Conservation (phyloP, 2,888 invertebrate genomes). For the Nudaria mundana region DNA sequence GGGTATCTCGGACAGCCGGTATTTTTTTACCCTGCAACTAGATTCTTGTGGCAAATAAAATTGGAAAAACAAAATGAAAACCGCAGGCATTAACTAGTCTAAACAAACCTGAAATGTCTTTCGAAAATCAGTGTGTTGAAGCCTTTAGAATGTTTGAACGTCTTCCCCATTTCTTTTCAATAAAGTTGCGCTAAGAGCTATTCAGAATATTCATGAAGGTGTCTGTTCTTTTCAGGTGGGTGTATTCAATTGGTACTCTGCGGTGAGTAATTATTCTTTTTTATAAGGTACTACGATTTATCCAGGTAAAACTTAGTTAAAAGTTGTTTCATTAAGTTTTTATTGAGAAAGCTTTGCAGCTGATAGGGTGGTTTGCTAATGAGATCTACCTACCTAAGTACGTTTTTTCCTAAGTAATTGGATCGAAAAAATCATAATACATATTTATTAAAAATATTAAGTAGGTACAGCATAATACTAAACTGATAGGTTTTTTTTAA, state of each 20-base stretch:
- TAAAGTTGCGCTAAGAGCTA: slow-evolving; percentile 71
- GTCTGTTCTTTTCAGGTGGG: slow-evolving; percentile 76
- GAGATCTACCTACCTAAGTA: no score
- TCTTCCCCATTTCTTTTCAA: slow-evolving; percentile 61
- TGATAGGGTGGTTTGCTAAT: no score
- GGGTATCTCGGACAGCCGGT: no score
- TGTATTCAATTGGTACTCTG: slow-evolving; percentile 58
- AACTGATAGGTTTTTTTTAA: no score
- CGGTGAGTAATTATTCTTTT: slow-evolving; percentile 50
- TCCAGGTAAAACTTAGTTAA: slow-evolving; percentile 49
- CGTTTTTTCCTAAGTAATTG: no score
- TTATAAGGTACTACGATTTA: slow-evolving; percentile 22
- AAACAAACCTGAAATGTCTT: background rate
- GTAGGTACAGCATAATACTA: no score
- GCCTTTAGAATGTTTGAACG: slow-evolving; percentile 30
- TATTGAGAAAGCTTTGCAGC: slow-evolving; percentile 36
- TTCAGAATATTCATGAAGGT: slow-evolving; percentile 75
- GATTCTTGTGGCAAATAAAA: no score
- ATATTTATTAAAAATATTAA: no score
- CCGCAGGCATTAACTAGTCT: no score
- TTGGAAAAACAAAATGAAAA: no score
- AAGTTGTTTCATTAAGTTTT: slow-evolving; percentile 37
- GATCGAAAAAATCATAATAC: no score
- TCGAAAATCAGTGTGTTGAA: slow-evolving; percentile 12
- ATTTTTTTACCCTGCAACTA: no score